Conservation (phyloP, 2,113 vertebrate species). For the Porphyrio hochstetteri region DNA sequence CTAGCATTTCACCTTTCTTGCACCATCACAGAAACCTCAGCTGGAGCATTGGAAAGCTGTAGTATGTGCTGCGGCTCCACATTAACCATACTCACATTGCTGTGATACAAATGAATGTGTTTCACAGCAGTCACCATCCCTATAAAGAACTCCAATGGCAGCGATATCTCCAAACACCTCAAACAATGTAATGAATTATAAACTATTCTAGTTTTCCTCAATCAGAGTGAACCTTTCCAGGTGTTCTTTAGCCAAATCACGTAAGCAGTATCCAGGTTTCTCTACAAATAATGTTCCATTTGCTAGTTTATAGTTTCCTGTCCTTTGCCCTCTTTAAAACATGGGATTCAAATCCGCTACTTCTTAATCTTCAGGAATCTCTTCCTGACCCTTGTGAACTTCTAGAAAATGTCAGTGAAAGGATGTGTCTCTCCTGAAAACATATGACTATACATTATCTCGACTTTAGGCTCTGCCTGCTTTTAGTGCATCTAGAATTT, state of each 20-base stretch:
- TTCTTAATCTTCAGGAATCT: conserved; percentile 29
- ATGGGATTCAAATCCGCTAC: not conserved
- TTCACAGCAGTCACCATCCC: not conserved
- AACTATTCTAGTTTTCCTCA: not conserved
- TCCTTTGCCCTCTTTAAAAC: conserved; percentile 12
- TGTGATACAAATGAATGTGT: not conserved
- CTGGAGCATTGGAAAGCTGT: not conserved
- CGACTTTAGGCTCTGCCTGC: not conserved
- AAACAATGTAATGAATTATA: not conserved
- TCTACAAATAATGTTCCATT: conserved; percentile 58
- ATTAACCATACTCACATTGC: not conserved
- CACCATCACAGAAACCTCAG: not conserved
- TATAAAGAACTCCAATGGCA: not conserved
- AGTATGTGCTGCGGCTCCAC: not conserved
- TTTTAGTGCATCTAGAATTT: conserved; percentile 22
- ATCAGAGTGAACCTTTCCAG: conserved; percentile 21
- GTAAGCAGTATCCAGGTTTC: conserved; percentile 28
- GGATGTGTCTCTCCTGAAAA: not conserved
- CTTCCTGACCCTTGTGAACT: not conserved
- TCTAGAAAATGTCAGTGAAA: conserved; percentile 23
- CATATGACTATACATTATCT: not conserved
- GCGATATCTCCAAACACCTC: not conserved
- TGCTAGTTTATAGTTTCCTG: conserved; percentile 46
- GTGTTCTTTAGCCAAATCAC: conserved; percentile 41
- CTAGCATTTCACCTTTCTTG: not conserved